Conservation (phyloP, 1,140 invertebrate genomes). For the Temnothorax nylanderi region DNA sequence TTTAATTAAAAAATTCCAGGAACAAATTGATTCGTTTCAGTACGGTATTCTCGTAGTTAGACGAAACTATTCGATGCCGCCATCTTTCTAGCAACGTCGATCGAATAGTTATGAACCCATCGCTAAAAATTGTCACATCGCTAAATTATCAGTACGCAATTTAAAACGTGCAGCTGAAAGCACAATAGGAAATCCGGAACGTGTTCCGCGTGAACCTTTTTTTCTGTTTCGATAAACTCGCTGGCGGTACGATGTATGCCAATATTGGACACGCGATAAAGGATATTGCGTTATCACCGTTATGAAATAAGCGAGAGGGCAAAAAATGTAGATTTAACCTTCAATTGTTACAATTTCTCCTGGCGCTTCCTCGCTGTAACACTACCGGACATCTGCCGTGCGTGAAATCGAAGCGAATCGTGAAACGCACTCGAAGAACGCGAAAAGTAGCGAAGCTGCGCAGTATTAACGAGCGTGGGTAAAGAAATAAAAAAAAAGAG, state of each 20-base stretch:
- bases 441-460: not conserved
- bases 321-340: not conserved
- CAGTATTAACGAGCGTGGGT: too few relatives aligned
- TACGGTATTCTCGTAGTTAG: conserved; percentile 2
- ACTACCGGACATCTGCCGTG: not conserved
- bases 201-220: not conserved
- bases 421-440: not conserved
- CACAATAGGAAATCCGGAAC: not conserved
- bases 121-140: conserved; percentile 13
- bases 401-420: not conserved
- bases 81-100: conserved; percentile 28
- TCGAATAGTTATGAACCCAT: conserved; percentile 30
- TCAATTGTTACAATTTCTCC: conserved; percentile 17
- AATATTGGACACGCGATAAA: not conserved
- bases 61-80: conserved; percentile 20
- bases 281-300: not conserved
- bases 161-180: not conserved
- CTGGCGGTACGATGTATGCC: not conserved
- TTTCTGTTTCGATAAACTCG: not conserved
- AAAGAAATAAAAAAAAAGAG: not conserved
- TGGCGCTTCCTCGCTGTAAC: not conserved
- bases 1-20: conserved; percentile 60
- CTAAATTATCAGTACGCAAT: conserved; percentile 29
- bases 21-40: conserved; percentile 47
- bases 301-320: conserved; percentile 2